Conservation (phyloP, 2,888 invertebrate genomes). For the Harpalus rufipes region DNA sequence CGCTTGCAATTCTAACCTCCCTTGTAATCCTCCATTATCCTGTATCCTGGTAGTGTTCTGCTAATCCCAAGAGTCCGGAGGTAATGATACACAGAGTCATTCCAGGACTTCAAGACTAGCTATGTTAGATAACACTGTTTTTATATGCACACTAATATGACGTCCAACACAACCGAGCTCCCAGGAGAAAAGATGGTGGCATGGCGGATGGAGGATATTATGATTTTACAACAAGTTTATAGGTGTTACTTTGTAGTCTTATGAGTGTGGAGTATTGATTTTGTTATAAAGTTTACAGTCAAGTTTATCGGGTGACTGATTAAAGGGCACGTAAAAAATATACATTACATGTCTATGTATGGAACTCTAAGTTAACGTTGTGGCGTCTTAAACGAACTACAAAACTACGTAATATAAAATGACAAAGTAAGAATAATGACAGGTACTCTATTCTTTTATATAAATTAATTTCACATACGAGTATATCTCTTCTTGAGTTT, state of each 20-base stretch:
- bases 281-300: not conserved
- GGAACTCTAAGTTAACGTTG: too few relatives aligned
- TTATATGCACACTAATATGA: not conserved
- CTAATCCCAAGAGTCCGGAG: not conserved
- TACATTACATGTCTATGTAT: too few relatives aligned
- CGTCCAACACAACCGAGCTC: not conserved
- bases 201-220: not conserved
- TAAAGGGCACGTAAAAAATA: too few relatives aligned
- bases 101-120: not conserved
- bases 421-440: too few relatives aligned
- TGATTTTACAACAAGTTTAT: not conserved
- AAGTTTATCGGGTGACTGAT: too few relatives aligned
- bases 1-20: not conserved
- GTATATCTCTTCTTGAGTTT: too few relatives aligned
- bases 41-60: not conserved
- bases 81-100: not conserved
- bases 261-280: not conserved
- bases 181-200: not conserved
- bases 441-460: too few relatives aligned
- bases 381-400: too few relatives aligned
- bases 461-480: too few relatives aligned
- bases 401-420: too few relatives aligned
- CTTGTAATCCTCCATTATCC: constrained; percentile 5
- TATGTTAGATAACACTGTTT: not conserved
- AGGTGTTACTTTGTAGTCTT: not conserved